Evolutionary conservation across 1,140 invertebrate genomes (phyloP), one percentile per base, ranked within the genome.

Genomic region (Aphelenchoides fujianensis): DNA sequence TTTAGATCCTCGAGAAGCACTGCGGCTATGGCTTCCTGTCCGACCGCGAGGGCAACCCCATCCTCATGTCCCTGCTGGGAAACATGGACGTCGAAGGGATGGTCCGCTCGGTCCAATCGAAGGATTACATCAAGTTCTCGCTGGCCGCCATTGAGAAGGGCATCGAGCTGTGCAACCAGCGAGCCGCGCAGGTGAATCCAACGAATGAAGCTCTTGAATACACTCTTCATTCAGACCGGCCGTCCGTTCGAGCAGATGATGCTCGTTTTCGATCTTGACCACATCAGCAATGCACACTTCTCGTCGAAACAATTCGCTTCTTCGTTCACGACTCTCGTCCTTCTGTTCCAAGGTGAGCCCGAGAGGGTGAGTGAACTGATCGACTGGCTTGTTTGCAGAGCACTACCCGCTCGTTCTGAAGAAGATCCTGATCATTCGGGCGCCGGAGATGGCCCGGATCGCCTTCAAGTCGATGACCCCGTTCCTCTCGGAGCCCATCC

Each of bases 181-280:
- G 79, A 27, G 83, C 82, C 23, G 30, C 70, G 48, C 72, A 79
- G 62, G 79, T 79, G 19, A 74, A 37, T 36, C 34, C n/a, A 12
- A n/a, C 68, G 64, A 32, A 3, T 70, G 73, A 52, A 69, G 35
- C 63, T 2, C 2, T 36, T 5, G 28, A 9, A 27, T 69, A 36
- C 23, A 32, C 66, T 9, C 19, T 30, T 16, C 19, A 27, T 77
- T 55, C 63, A 84, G 76, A 82, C 79, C 32, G 74, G 76, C n/a
- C 74, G 77, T n/a, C 78, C 83, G n/a, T 83, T 84, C 53, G 83
- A 84, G 54, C 82, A 83, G 57, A 81, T 83, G 83, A 83, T 84
- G 79, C 71, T 83, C 0, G 77, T 83, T 12, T 84, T 83, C 67
- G 82, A 83, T 64, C 71, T 83, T 62, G 83, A 83, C 70, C 79